These are phyloP conservation scores for Caenorhabditis angaria DNA, from an alignment of 2,888 invertebrate species.

Conservation along the genomic window DNA sequence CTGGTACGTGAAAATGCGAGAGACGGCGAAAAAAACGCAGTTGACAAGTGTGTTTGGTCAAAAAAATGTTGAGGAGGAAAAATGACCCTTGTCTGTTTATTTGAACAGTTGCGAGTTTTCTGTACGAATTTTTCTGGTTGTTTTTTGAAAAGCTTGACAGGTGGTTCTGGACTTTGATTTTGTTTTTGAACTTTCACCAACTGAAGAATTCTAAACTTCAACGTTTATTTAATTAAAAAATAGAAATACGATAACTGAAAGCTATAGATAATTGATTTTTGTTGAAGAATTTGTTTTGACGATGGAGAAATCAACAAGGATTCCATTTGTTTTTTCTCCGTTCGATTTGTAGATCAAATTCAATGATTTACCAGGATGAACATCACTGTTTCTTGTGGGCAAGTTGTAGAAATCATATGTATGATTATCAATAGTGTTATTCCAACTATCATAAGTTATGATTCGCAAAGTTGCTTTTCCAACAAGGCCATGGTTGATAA, in stretches of 20 bases:
- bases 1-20: constrained; percentile 29
- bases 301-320: neutral
- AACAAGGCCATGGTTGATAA: neutral
- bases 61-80: neutral
- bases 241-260: no score
- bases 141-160: no score
- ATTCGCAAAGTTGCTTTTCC: neutral
- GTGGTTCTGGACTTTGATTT: no score
- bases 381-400: neutral
- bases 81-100: neutral
- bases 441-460: neutral
- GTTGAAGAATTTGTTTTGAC: no score
- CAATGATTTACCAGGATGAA: neutral
- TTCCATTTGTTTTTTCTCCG: constrained; percentile 1
- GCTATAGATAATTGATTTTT: no score
- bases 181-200: no score
- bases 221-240: no score
- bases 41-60: constrained; percentile 4
- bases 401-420: neutral
- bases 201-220: no score
- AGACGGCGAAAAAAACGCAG: neutral
- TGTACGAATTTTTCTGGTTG: neutral
- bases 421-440: neutral
- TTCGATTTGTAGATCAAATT: neutral
- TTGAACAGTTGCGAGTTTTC: neutral